Evolutionary conservation across 2,888 invertebrate species (phyloP).

Genomic region (Gari tellinella): DNA sequence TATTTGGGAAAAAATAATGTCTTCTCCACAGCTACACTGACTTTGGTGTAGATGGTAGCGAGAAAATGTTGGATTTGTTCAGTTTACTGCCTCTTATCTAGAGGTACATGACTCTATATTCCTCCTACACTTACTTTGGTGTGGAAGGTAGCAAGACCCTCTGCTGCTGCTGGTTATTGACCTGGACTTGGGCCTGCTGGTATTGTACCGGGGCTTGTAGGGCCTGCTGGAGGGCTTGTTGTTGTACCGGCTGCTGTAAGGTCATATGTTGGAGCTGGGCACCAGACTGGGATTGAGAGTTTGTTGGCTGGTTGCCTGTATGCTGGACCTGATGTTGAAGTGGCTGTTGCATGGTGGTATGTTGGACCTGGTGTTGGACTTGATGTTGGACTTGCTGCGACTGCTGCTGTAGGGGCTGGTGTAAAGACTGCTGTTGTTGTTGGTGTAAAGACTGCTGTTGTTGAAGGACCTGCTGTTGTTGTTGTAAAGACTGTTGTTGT

Average conservation of each 20-base stretch:
- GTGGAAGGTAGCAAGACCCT: conserved; percentile 69
- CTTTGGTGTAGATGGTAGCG: too few species aligned
- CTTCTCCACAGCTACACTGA: conserved; percentile 5
- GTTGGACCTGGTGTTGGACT: too few species aligned
- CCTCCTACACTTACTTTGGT: conserved; percentile 66
- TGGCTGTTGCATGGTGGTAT: too few species aligned
- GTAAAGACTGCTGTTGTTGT: conserved; percentile 33
- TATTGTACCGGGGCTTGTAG: conserved; percentile 42
- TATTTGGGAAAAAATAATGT: too few species aligned
- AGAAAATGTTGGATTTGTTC: too few species aligned
- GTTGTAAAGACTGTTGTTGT: too few species aligned
- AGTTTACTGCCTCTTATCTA: too few species aligned
- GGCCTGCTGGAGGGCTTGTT: conserved; percentile 48
- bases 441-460: conserved; percentile 24
- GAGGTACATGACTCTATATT: too few species aligned
- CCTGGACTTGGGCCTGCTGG: conserved; percentile 26
- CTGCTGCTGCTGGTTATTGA: conserved; percentile 58
- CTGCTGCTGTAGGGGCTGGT: conserved; percentile 21
- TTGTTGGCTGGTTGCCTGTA: too few species aligned
- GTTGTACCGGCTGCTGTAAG: conserved; percentile 48
- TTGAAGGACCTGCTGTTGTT: neutral
- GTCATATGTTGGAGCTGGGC: too few species aligned
- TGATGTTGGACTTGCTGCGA: too few species aligned
- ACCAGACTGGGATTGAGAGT: too few species aligned
- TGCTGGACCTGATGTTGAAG: conserved; percentile 12